Conservation (phyloP, 2,113 vertebrate genomes). For the Strix aluco region DNA sequence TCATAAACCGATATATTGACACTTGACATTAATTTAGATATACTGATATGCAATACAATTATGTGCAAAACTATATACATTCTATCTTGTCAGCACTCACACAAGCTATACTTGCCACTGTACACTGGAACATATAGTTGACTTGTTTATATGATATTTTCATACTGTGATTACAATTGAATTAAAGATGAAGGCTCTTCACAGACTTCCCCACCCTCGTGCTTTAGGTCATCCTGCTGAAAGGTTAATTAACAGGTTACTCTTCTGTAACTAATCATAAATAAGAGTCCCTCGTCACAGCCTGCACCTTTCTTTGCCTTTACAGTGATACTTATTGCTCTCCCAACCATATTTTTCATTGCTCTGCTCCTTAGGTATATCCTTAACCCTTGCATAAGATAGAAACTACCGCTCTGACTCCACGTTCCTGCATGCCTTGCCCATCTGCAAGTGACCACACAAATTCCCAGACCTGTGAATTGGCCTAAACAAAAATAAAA, state of each 20-base stretch:
- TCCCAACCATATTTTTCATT: accelerated
- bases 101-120: not conserved
- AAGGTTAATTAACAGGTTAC: not conserved
- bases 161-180: not conserved
- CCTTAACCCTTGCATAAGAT: not conserved
- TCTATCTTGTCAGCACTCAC: not conserved
- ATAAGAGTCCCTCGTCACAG: not conserved
- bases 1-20: not conserved
- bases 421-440: accelerated
- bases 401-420: not conserved
- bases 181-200: not conserved
- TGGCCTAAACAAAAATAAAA: not conserved
- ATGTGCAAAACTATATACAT: not conserved
- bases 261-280: not conserved
- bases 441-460: not conserved
- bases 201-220: not conserved
- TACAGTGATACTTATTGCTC: not conserved
- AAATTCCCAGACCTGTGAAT: not conserved
- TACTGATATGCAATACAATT: too few relatives aligned
- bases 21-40: not conserved
- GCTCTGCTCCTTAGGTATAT: not conserved
- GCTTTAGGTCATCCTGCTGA: not conserved
- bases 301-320: not conserved
- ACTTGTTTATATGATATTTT: not conserved
- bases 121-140: accelerated